Evolutionary conservation across 1,140 invertebrate genomes (phyloP), one percentile per base, ranked within the genome.

Genomic region (Drosophila bocqueti): DNA sequence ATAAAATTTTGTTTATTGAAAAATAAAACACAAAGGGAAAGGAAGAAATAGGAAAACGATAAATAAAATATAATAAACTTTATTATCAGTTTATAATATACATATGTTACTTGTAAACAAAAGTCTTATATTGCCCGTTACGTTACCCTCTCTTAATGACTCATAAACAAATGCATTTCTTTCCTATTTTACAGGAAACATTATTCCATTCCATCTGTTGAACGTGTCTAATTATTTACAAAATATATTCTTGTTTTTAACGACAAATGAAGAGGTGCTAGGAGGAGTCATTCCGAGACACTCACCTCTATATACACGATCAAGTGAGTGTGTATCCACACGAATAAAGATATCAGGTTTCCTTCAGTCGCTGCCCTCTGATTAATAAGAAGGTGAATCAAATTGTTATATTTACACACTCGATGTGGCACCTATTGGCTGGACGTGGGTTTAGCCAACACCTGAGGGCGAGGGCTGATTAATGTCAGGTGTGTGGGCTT

Each of bases 361-460:
- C 62, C 42, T 55, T 24, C 24, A 21, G 31, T 58, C 18, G 36
- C 29, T 60, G 36, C 29, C 36, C 45, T 45, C 57, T 77, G 75
- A 68, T 76, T 61, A 61, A 76, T 76, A 36, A 43, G 49, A 24
- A 26, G 49, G 43, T 76, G 47, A 77, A 67, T 77, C 55, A 77
- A 77, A 76, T 76, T 49, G 11, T 60, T 76, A 60, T 52, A 46
- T 59, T 67, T 55, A 75, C 55, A 71, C 63, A 71, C 67, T 71
- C 47, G 24, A 45, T 68, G 67, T 54, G 63, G 63, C 66, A 42
- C 26, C 55, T 43, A 68, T 67, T 49, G 46, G 43, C 11, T 75
- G 61, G 50, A 26, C 60, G 62, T 54, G 42, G 46, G 74, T 36
- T 77, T 50, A 76, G 68, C 69, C 43, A 38, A 40, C 54, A 60